phyloP scores from a whole-genome alignment of 53 echinoderm and acorn worm species.

The Crossaster papposus region DNA sequence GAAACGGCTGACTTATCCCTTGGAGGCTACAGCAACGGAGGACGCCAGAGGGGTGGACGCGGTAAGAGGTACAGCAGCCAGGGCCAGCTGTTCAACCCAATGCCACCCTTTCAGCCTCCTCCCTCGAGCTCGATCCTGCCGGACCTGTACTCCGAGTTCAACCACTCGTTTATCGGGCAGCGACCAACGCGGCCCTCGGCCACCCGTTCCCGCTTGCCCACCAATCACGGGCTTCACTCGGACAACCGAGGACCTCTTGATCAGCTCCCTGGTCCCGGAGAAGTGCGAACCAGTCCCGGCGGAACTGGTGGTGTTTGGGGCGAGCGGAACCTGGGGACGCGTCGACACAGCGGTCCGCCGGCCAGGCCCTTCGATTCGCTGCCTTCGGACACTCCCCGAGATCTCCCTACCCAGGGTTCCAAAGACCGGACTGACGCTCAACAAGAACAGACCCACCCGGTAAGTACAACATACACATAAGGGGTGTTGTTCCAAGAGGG shows the following conservation, averaged over 20 bases:
- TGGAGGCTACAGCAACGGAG: constrained; percentile 21
- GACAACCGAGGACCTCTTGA: constrained; percentile 1
- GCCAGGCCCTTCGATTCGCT: too few relatives aligned
- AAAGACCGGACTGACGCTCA: background rate
- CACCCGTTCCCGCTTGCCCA: background rate
- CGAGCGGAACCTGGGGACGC: too few relatives aligned
- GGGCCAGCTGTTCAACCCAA: constrained; percentile 30
- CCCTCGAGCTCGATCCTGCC: constrained; percentile 26
- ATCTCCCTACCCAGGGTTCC: constrained; percentile 2
- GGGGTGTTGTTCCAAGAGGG: background rate
- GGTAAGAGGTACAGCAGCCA: background rate
- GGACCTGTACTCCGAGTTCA: constrained; percentile 34
- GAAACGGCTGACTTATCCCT: constrained; percentile 34
- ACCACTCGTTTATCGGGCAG: background rate
- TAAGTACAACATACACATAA: background rate
- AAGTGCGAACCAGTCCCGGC: too few relatives aligned
- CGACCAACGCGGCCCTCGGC: constrained; percentile 42
- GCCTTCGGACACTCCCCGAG: background rate
- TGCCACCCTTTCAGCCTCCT: constrained; percentile 41
- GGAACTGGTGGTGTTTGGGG: too few relatives aligned
- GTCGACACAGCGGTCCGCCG: too few relatives aligned
- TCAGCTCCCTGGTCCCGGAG: too few relatives aligned
- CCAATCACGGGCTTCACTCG: background rate
- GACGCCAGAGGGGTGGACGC: background rate
- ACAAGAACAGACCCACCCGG: background rate